A percentile compares a stretch with the other conserved stretches of the same genome.
Evolutionary conservation across 2,888 invertebrate species (phyloP).

Genomic region (Criorhina ranunculi): DNA sequence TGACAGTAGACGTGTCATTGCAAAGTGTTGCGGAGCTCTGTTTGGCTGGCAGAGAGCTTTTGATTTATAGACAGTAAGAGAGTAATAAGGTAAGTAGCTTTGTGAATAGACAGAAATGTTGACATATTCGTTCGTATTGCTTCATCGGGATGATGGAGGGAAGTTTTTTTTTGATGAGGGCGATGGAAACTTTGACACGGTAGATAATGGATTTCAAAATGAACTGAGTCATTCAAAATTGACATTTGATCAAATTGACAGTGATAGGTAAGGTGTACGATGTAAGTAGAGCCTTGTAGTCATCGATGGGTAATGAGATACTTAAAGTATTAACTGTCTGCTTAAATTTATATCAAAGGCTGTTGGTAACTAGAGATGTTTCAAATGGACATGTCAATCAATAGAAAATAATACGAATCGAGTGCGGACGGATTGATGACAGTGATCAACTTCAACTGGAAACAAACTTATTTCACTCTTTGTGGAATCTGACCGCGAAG

Average conservation of each 20-base stretch:
- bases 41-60: constrained; percentile 39
- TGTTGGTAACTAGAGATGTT: no score
- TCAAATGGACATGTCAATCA: not conserved
- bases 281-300: not conserved
- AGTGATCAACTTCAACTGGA: no score
- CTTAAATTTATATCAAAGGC: not conserved
- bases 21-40: constrained; percentile 24
- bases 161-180: constrained; percentile 34
- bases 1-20: constrained; percentile 29
- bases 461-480: no score
- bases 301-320: not conserved
- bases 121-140: constrained; percentile 27
- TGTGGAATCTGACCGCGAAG: no score
- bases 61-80: constrained; percentile 62
- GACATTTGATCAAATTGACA: not conserved
- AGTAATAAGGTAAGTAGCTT: constrained; percentile 65
- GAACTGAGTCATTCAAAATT: constrained; percentile 8
- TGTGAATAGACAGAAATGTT: constrained; percentile 41
- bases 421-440: no score
- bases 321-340: not conserved
- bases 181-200: constrained; percentile 35
- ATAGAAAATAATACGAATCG: not conserved
- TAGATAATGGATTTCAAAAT: constrained; percentile 22
- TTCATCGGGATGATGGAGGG: constrained; percentile 1
- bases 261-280: not conserved